Base-by-base conservation (phyloP, 1,140 invertebrate genomes). In the Drosophila ficusphila region DNA sequence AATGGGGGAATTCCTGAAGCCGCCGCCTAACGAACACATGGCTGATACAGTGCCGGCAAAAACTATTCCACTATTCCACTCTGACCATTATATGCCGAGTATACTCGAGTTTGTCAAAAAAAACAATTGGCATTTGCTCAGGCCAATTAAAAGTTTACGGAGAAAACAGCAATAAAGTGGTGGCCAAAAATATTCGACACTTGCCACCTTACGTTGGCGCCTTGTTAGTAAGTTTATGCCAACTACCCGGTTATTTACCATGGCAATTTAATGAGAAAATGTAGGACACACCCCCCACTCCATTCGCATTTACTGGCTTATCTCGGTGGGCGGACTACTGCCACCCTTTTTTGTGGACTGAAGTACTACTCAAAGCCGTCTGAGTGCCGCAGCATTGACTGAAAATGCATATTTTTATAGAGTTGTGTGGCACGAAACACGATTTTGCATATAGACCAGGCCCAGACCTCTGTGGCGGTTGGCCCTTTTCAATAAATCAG, bases 221-320 rank as follows among this genome's bases (percentile, higher is more conserved):
- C 82, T 86, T 81, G 81, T 86, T 86, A 86, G 82, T 73, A 86
- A 86, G 72, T 86, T 86, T 86, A 74, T 62, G 75, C 49, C 81
- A 86, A 79, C 74, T 58, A 51, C 16, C 76, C 65, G 65, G 78
- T 53, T 81, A 76, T 85, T 81, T 73, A 58, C 72, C 82, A 75
- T 85, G 57, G 53, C 81, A 88, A 88, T 86, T 86, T 86, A 86
- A 86, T 88, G 82, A 86, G 81, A 88, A 77, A 88, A 86, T 86
- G 62, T 86, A 86, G 81, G 81, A 88, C 81, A 85, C n/a, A n/a
- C 67, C 31, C 14, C 16, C 8, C 9, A 7, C 12, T 25, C 51
- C 31, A 62, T 76, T 62, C 77, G 56, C 53, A 74, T 57, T 61
- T 56, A 73, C 62, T 57, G 68, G 56, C 56, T 23, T 27, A 41